Evolutionary conservation across 2,113 vertebrate species (phyloP).

Genomic region (Charina bottae): DNA sequence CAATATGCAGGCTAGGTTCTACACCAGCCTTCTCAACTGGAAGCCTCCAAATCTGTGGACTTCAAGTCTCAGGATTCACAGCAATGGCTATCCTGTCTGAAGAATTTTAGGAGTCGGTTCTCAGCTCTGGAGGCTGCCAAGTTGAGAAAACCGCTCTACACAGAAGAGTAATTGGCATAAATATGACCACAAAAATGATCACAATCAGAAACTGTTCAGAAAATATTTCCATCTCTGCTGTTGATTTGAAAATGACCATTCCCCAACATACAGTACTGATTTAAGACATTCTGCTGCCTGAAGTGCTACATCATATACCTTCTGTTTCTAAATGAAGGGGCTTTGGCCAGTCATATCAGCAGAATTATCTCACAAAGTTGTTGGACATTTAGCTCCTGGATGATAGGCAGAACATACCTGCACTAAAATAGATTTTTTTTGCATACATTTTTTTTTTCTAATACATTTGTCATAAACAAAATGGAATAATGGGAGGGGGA

Average conservation of each 20-base stretch:
- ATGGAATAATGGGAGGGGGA: not conserved
- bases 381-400: not conserved
- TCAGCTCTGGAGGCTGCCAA: not conserved
- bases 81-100: not conserved
- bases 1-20: not conserved
- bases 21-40: not conserved
- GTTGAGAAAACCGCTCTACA: not conserved
- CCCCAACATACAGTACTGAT: not conserved
- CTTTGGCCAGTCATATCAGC: not conserved
- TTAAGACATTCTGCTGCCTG: not conserved
- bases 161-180: not conserved
- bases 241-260: not conserved
- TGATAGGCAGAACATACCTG: not conserved
- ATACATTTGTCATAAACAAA: not conserved
- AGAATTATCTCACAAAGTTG: not conserved
- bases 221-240: not conserved
- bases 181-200: not conserved
- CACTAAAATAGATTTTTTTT: not conserved
- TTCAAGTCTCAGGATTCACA: not conserved
- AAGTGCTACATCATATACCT: not conserved
- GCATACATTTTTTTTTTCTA: not conserved
- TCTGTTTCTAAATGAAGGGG: not conserved
- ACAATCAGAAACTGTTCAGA: not conserved
- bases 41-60: not conserved
- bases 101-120: not conserved